A percentile compares a stretch with the other conserved stretches of the same genome.
Conservation (phyloP, 2,888 invertebrate species). For the Busseola fusca region DNA sequence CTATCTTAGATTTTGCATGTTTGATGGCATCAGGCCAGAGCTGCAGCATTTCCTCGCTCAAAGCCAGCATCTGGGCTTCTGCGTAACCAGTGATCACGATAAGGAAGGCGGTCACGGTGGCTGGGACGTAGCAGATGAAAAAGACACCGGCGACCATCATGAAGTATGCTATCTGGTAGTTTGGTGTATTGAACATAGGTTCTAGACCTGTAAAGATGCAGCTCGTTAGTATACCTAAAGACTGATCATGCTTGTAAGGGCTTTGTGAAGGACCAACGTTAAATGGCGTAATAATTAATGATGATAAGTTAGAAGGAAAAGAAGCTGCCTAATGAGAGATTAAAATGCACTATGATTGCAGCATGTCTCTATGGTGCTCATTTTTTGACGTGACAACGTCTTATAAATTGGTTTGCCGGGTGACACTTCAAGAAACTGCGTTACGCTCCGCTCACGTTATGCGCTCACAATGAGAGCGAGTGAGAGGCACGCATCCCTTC, state of each 20-base stretch:
- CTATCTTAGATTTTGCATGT: constrained; percentile 23
- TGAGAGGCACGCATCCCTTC: too few relatives aligned
- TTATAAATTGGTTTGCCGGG: too few relatives aligned
- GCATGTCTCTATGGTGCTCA: not conserved
- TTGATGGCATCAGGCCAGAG: constrained; percentile 58
- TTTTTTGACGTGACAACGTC: too few relatives aligned
- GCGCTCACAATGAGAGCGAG: too few relatives aligned
- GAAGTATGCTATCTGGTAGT: constrained; percentile 55
- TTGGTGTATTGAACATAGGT: constrained; percentile 57
- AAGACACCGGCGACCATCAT: constrained; percentile 43
- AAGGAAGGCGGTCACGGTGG: constrained; percentile 56
- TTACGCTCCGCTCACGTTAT: too few relatives aligned
- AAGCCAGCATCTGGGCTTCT: constrained; percentile 57
- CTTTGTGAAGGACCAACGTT: not conserved
- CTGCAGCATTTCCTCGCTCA: constrained; percentile 53
- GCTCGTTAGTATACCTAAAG: not conserved
- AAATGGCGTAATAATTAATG: not conserved
- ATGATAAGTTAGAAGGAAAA: not conserved
- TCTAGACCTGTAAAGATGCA: constrained; percentile 48
- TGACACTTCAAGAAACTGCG: too few relatives aligned
- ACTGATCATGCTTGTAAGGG: not conserved
- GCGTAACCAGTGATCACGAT: constrained; percentile 58
- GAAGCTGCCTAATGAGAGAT: not conserved
- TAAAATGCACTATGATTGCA: not conserved
- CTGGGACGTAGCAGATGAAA: constrained; percentile 58